A percentile compares a stretch with the other conserved stretches of the same genome.
phyloP scores from a whole-genome alignment of 2,797 vertebrate genomes.

The Serranus cabrilla region DNA sequence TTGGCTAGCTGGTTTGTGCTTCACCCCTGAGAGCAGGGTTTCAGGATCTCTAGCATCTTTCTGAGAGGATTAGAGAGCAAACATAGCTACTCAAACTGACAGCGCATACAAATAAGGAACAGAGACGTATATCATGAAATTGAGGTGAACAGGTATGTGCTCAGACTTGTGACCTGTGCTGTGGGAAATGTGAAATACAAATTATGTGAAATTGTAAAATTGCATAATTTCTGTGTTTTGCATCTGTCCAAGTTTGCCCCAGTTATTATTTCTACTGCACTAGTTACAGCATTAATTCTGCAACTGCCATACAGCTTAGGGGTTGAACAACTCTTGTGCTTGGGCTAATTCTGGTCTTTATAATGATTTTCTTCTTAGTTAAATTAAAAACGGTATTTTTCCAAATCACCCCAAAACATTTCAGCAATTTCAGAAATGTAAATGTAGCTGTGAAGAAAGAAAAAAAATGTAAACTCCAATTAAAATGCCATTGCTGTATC shows the following conservation, averaged over 20 bases:
- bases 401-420: not conserved
- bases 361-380: not conserved
- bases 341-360: not conserved
- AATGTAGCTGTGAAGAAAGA: not conserved
- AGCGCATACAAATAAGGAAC: not conserved
- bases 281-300: not conserved
- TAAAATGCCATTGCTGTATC: not conserved
- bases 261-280: fast-evolving
- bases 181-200: not conserved
- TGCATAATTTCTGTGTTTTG: not conserved
- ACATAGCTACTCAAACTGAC: slow-evolving; percentile 2
- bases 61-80: slow-evolving; percentile 1
- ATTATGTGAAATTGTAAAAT: not conserved
- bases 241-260: not conserved
- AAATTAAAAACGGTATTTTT: not conserved
- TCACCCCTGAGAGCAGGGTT: not conserved
- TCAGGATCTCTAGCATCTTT: not conserved
- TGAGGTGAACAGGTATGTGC: not conserved
- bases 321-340: not conserved
- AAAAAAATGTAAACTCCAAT: not conserved
- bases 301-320: not conserved
- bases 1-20: not conserved
- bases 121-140: not conserved
- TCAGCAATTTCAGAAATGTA: not conserved
- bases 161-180: too few species aligned